These are phyloP conservation scores for Microcebus lehilahytsara DNA, from an alignment of 2,113 vertebrate genomes.

Conservation along the genomic window DNA sequence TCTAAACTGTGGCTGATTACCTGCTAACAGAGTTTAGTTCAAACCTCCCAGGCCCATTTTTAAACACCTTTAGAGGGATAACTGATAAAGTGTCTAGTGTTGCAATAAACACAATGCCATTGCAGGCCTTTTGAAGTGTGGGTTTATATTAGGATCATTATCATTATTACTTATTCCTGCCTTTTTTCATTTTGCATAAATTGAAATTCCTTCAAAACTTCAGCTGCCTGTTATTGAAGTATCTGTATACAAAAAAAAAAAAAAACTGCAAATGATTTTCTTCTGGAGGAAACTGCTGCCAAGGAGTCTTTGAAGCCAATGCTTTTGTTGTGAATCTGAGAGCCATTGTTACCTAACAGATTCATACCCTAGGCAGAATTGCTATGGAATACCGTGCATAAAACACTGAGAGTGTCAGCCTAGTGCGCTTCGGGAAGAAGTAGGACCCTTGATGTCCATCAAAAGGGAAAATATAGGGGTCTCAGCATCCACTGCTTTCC, in stretches of 20 bases:
- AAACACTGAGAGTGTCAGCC: slow-evolving; percentile 59
- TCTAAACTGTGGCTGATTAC: slow-evolving; percentile 80
- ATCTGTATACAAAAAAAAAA: slow-evolving; percentile 41
- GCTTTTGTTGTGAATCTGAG: slow-evolving; percentile 75
- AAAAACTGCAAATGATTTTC: slow-evolving; percentile 57
- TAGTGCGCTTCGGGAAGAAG: slow-evolving; percentile 4
- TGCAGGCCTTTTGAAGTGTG: slow-evolving; percentile 62
- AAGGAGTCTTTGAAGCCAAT: slow-evolving; percentile 63
- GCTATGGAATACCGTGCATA: neutral
- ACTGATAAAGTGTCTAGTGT: slow-evolving; percentile 62
- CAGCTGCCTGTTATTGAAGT: slow-evolving; percentile 63
- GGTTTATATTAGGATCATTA: slow-evolving; percentile 60
- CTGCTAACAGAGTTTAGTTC: slow-evolving; percentile 70
- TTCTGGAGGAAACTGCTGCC: slow-evolving; percentile 46
- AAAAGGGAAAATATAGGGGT: slow-evolving; percentile 64
- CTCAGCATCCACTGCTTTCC: slow-evolving; percentile 62
- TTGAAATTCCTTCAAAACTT: slow-evolving; percentile 76
- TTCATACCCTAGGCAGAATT: slow-evolving; percentile 61
- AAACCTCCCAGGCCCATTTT: slow-evolving; percentile 77
- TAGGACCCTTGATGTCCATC: slow-evolving; percentile 62
- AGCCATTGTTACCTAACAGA: slow-evolving; percentile 64
- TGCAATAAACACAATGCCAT: slow-evolving; percentile 58
- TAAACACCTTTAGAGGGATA: slow-evolving; percentile 76
- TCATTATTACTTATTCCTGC: slow-evolving; percentile 57
- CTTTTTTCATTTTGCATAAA: slow-evolving; percentile 71